A percentile compares a stretch with the other conserved stretches of the same genome.
Conservation (phyloP, 2,888 invertebrate genomes). For the Dorcus parallelipipedus region DNA sequence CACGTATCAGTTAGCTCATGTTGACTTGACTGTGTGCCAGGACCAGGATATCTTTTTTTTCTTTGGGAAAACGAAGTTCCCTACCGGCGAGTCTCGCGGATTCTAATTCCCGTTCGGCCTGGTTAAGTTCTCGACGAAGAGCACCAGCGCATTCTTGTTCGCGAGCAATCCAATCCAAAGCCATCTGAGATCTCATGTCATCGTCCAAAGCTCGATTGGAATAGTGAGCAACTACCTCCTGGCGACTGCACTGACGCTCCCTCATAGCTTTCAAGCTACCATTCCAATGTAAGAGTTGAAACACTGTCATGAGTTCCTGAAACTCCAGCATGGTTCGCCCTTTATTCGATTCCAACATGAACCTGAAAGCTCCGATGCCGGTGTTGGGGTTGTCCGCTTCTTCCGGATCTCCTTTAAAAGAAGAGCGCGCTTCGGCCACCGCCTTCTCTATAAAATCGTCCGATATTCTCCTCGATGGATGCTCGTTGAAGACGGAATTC, state of each 20-base stretch:
- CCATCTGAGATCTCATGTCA: constrained; percentile 95
- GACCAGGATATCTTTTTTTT: constrained; percentile 91
- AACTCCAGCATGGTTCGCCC: constrained; percentile 94
- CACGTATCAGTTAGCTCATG: constrained; percentile 41
- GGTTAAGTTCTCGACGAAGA: constrained; percentile 74
- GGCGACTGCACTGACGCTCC: constrained; percentile 89
- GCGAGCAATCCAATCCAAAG: constrained; percentile 89
- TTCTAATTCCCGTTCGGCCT: constrained; percentile 84
- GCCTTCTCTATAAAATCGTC: constrained; percentile 94
- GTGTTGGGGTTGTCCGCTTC: constrained; percentile 66
- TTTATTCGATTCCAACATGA: constrained; percentile 76
- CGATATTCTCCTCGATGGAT: constrained; percentile 86
- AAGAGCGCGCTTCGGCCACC: constrained; percentile 84
- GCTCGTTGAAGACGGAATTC: constrained; percentile 96
- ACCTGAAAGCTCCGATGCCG: constrained; percentile 71
- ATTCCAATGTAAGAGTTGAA: constrained; percentile 94
- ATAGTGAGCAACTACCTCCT: constrained; percentile 87
- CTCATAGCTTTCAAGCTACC: constrained; percentile 95
- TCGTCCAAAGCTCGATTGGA: constrained; percentile 89
- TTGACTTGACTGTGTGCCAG: constrained; percentile 82
- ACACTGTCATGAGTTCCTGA: constrained; percentile 97
- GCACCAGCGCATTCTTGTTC: constrained; percentile 73
- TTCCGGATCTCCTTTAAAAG: constrained; percentile 66
- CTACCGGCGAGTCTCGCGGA: constrained; percentile 83
- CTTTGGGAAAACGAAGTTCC: constrained; percentile 90